Evolutionary conservation across 2,888 invertebrate genomes (phyloP).

Genomic region (Strigamia transsilvanica): DNA sequence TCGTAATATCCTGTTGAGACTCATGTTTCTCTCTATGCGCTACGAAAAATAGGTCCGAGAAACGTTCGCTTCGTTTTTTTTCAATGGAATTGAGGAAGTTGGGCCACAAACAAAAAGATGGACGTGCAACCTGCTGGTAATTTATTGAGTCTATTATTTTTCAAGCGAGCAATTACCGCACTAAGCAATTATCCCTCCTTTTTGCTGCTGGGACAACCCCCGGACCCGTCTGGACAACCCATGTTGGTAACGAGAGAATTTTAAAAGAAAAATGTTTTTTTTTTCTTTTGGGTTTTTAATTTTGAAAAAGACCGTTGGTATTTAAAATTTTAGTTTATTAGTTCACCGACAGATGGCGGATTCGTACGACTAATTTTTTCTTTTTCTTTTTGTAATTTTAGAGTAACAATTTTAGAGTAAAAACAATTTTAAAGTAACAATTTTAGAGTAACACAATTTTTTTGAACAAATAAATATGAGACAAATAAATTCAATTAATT

Average conservation of each 20-base stretch:
- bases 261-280: conserved; percentile 9
- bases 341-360: not conserved
- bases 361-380: not conserved
- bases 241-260: not conserved
- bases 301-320: not conserved
- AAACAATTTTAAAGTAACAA: too few species aligned
- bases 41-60: not conserved
- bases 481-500: too few species aligned
- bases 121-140: conserved; percentile 38
- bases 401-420: too few species aligned
- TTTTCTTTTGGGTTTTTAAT: not conserved
- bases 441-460: too few species aligned
- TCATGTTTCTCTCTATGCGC: not conserved
- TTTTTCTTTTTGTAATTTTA: too few species aligned
- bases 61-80: not conserved
- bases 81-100: not conserved
- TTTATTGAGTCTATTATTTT: conserved; percentile 42
- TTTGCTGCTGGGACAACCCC: conserved; percentile 18
- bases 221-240: not conserved
- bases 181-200: conserved; percentile 36
- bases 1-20: too few species aligned
- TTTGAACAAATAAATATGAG: too few species aligned
- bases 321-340: not conserved
- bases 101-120: not conserved
- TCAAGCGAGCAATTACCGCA: not conserved